Conservation (phyloP, 2,797 vertebrate genomes). For the Corythornis leucogaster region DNA sequence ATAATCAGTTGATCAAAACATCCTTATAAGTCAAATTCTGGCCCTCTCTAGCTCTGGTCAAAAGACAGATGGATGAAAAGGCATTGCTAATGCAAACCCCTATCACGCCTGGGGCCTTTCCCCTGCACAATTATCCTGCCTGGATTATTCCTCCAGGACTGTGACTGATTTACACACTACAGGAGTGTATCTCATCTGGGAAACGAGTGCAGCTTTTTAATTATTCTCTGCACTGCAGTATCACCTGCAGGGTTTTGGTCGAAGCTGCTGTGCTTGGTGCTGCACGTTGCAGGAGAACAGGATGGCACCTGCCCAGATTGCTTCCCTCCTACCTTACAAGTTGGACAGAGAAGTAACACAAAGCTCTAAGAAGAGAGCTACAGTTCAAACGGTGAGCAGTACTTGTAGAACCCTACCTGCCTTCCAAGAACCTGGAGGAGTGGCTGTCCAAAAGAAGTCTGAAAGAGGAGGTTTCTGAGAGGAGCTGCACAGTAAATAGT, state of each 20-base stretch:
- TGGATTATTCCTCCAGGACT: conserved; percentile 63
- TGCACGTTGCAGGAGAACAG: not conserved
- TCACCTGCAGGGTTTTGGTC: not conserved
- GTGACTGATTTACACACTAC: conserved; percentile 67
- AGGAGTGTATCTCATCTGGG: conserved; percentile 51
- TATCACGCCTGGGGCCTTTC: conserved; percentile 54
- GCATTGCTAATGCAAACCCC: conserved; percentile 58
- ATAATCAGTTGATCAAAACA: conserved; percentile 63
- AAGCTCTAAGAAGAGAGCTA: not conserved
- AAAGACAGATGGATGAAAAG: conserved; percentile 68
- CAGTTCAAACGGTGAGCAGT: not conserved
- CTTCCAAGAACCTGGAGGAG: not conserved
- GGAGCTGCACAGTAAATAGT: not conserved
- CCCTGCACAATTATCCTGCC: conserved; percentile 49
- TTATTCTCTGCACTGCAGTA: not conserved
- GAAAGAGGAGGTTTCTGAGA: not conserved
- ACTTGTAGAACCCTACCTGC: not conserved
- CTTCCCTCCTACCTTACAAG: not conserved
- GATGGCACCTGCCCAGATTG: not conserved
- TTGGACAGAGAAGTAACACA: not conserved
- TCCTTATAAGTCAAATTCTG: conserved; percentile 52
- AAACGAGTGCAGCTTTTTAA: conserved; percentile 32
- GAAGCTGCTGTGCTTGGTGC: not conserved
- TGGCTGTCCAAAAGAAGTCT: not conserved
- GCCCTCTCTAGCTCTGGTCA: conserved; percentile 50